These are phyloP conservation scores for Urosaurus nigricauda DNA, from an alignment of 2,797 vertebrate genomes.

Conservation along the genomic window DNA sequence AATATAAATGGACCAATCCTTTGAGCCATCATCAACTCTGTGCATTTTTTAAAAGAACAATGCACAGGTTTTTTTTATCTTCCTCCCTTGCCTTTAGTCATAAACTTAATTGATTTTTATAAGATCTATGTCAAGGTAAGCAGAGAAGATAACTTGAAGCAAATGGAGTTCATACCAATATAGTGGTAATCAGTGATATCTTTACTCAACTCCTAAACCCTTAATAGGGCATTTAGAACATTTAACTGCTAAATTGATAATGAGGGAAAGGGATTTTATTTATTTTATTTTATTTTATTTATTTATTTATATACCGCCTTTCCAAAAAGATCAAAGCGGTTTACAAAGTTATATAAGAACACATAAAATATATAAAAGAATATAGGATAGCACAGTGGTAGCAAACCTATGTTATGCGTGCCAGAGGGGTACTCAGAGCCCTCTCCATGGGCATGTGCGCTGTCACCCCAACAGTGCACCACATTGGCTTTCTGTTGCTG, in stretches of 20 bases:
- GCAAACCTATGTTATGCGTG: too few species aligned
- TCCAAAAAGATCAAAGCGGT: too few species aligned
- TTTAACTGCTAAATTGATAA: conserved; percentile 70
- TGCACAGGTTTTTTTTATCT: neutral
- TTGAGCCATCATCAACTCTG: neutral
- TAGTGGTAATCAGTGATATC: conserved; percentile 47
- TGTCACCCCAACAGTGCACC: too few species aligned
- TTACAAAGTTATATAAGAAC: too few species aligned
- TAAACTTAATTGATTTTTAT: conserved; percentile 25
- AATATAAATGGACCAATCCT: conserved; percentile 1
- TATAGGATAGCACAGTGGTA: too few species aligned
- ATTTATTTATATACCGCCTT: too few species aligned
- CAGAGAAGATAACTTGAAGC: conserved; percentile 46
- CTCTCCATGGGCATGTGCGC: too few species aligned
- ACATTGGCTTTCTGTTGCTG: too few species aligned
- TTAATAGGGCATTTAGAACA: conserved; percentile 55
- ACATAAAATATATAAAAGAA: too few species aligned
- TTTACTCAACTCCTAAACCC: conserved; percentile 36
- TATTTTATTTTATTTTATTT: too few species aligned
- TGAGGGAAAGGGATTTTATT: conserved; percentile 54
- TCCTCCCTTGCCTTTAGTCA: neutral
- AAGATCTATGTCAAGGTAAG: neutral
- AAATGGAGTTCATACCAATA: conserved; percentile 37
- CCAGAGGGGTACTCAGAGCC: too few species aligned
- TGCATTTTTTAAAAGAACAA: conserved; percentile 36